A percentile compares a stretch with the other conserved stretches of the same genome.
phyloP scores from a whole-genome alignment of 2,113 vertebrate genomes.

The Corvus cornix region DNA sequence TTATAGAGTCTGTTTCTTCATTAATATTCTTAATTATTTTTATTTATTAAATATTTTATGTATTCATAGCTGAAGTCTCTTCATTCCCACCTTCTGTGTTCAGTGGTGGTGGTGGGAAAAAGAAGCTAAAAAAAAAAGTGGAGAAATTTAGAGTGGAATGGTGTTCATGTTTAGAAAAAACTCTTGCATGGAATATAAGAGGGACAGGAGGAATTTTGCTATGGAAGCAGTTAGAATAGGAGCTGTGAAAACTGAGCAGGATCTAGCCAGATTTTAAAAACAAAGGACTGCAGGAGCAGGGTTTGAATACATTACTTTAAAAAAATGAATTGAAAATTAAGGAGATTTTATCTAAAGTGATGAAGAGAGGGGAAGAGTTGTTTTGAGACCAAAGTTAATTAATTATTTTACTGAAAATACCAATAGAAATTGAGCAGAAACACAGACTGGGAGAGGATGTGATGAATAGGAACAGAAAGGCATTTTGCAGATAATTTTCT shows the following conservation, averaged over 20 bases:
- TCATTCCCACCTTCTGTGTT: neutral
- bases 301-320: neutral
- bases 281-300: neutral
- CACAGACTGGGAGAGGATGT: neutral
- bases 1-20: neutral
- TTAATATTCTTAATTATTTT: neutral
- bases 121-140: accelerated
- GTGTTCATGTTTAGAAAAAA: neutral
- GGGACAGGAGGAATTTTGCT: neutral
- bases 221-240: neutral
- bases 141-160: neutral
- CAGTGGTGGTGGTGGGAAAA: neutral
- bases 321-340: neutral
- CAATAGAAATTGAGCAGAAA: neutral
- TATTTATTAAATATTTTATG: neutral
- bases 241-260: neutral
- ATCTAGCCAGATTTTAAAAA: neutral
- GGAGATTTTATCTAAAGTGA: neutral
- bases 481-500: neutral
- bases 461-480: neutral
- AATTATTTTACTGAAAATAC: neutral
- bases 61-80: neutral
- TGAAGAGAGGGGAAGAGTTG: neutral
- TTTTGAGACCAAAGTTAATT: neutral
- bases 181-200: neutral